A percentile compares a stretch with the other conserved stretches of the same genome.
Conservation (phyloP, 1,140 invertebrate genomes). For the Campoletis sonorensis region DNA sequence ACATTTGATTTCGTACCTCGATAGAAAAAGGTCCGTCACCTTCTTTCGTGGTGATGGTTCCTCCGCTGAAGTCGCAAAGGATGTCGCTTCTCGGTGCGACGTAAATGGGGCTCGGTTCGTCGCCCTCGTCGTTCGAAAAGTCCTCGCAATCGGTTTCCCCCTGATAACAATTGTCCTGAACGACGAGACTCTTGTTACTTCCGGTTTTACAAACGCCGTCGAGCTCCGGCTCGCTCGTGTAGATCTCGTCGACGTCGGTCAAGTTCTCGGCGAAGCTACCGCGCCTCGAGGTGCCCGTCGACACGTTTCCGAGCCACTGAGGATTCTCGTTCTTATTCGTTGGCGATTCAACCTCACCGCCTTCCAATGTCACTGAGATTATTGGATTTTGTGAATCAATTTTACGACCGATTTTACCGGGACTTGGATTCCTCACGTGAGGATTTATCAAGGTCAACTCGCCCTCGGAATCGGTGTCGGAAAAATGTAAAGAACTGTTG, state of each 20-base stretch:
- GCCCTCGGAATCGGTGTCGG: slow-evolving; percentile 74
- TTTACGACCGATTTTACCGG: neutral
- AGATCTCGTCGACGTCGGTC: slow-evolving; percentile 73
- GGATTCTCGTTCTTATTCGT: slow-evolving; percentile 40
- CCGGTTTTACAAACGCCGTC: slow-evolving; percentile 43
- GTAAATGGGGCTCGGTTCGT: slow-evolving; percentile 58
- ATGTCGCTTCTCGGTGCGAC: slow-evolving; percentile 64
- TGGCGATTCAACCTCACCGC: slow-evolving; percentile 37
- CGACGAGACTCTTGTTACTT: slow-evolving; percentile 43
- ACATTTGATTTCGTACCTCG: slow-evolving; percentile 72
- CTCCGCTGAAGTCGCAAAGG: slow-evolving; percentile 67
- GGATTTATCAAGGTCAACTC: slow-evolving; percentile 62
- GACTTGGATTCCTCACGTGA: slow-evolving; percentile 48
- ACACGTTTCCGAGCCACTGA: slow-evolving; percentile 53
- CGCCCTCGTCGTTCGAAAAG: slow-evolving; percentile 67
- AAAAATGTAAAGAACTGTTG: slow-evolving; percentile 73
- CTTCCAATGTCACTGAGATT: slow-evolving; percentile 68
- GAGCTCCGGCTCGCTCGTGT: slow-evolving; percentile 66
- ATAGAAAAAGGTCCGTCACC: slow-evolving; percentile 74
- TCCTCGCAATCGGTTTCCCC: slow-evolving; percentile 73
- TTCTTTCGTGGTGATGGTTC: slow-evolving; percentile 73
- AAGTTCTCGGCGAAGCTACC: slow-evolving; percentile 66
- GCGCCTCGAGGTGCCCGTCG: slow-evolving; percentile 49
- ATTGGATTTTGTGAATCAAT: slow-evolving; percentile 55
- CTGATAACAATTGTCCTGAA: slow-evolving; percentile 57